Percentiles rank a stretch among this genome's conserved stretches.
phyloP scores from a whole-genome alignment of 2,888 invertebrate genomes.

The Rotaria magnacalcarata region DNA sequence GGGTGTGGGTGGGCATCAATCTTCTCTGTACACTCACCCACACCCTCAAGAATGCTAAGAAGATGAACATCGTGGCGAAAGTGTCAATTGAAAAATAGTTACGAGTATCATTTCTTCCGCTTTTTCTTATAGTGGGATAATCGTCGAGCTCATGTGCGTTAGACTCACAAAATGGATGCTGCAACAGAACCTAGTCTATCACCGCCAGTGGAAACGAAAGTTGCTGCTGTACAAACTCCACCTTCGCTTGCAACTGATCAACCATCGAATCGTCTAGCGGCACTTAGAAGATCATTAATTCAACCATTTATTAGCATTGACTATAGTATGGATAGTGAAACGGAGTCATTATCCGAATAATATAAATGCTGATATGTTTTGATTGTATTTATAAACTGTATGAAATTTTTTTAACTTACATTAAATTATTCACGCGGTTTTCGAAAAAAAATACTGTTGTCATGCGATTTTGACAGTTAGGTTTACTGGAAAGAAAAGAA shows the following conservation, averaged over 20 bases:
- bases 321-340: background rate
- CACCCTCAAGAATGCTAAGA: too few relatives aligned
- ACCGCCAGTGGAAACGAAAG: background rate
- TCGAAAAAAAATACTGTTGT: too few relatives aligned
- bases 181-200: background rate
- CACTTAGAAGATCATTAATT: background rate
- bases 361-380: background rate
- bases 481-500: too few relatives aligned
- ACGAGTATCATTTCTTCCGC: too few relatives aligned
- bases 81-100: too few relatives aligned
- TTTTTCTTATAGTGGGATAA: background rate
- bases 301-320: background rate
- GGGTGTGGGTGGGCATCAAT: too few relatives aligned
- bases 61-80: too few relatives aligned
- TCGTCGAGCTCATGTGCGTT: background rate
- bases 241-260: background rate
- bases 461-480: too few relatives aligned
- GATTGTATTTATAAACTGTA: background rate
- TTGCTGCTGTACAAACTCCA: background rate
- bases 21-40: too few relatives aligned
- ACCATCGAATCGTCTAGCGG: background rate
- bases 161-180: background rate
- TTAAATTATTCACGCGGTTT: too few relatives aligned
- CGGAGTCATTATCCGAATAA: background rate
- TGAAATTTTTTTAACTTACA: too few relatives aligned